Percentiles rank a stretch among this genome's conserved stretches.
Evolutionary conservation across 2,113 vertebrate genomes (phyloP).

Genomic region (Platysteira castanea): DNA sequence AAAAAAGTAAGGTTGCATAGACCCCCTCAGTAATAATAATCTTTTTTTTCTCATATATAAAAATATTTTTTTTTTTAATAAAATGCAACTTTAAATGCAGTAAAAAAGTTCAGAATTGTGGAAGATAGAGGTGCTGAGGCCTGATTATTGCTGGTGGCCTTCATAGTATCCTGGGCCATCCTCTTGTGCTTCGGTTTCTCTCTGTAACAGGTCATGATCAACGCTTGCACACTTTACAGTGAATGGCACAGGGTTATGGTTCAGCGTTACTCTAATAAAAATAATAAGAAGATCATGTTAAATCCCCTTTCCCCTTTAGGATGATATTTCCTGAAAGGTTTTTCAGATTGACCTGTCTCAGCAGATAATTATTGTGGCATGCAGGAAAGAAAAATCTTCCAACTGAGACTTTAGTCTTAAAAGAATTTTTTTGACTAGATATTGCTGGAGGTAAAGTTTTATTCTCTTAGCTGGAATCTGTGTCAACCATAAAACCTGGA

Average conservation of each 20-base stretch:
- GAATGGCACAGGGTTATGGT: not conserved
- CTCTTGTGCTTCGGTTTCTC: not conserved
- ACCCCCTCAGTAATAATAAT: not conserved
- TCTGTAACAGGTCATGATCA: not conserved
- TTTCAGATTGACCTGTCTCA: not conserved
- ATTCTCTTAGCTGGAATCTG: not conserved
- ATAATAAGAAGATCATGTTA: not conserved
- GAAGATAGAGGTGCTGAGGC: not conserved
- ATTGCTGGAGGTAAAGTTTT: not conserved
- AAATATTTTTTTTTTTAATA: rapidly evolving
- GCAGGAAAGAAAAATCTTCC: not conserved
- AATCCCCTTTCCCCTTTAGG: not conserved
- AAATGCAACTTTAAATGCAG: not conserved
- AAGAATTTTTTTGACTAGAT: not conserved
- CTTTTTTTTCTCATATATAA: not conserved
- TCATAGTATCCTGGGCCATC: not conserved
- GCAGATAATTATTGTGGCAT: not conserved
- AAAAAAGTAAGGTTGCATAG: not conserved
- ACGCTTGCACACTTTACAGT: not conserved
- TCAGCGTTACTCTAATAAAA: not conserved
- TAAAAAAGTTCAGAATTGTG: not conserved
- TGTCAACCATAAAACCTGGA: not conserved
- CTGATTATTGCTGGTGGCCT: not conserved
- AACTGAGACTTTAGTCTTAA: not conserved
- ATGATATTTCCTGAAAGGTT: not conserved